Conservation (phyloP, 2,888 invertebrate species). For the Eupsilia transversa region DNA sequence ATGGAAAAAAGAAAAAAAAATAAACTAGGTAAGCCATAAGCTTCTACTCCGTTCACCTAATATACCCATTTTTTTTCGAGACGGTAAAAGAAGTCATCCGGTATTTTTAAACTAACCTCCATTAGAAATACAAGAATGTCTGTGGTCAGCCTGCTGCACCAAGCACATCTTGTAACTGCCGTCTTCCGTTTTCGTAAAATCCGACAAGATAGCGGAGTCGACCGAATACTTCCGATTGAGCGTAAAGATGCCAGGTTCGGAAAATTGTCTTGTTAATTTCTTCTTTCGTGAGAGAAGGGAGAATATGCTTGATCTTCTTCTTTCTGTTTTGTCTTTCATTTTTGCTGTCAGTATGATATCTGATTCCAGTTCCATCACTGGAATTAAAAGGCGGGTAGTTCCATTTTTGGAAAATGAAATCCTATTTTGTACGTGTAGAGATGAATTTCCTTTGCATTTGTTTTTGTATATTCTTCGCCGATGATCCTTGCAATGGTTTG, state of each 20-base stretch:
- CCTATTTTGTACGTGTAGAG: not conserved
- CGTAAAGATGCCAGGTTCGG: slow-evolving; percentile 76
- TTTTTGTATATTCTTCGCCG: not conserved
- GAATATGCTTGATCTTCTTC: slow-evolving; percentile 84
- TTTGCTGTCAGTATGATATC: slow-evolving; percentile 72
- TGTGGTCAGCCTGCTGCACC: slow-evolving; percentile 65
- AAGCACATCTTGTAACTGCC: slow-evolving; percentile 69
- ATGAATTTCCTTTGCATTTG: not conserved
- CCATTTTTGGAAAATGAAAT: not conserved
- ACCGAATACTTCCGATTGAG: slow-evolving; percentile 81
- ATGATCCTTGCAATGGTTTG: not conserved
- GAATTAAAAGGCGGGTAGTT: not conserved
- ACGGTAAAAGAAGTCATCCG: no score
- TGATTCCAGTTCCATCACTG: slow-evolving; percentile 76
- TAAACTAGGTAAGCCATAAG: no score
- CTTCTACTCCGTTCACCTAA: no score
- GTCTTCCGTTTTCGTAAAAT: slow-evolving; percentile 74
- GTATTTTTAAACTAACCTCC: slow-evolving; percentile 72
- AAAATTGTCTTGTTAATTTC: slow-evolving; percentile 81
- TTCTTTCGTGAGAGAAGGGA: slow-evolving; percentile 79
- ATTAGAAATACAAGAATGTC: slow-evolving; percentile 69
- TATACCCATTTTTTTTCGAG: no score
- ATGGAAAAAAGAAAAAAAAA: no score
- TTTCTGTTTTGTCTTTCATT: slow-evolving; percentile 77
- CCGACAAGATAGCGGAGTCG: slow-evolving; percentile 82